phyloP scores from a whole-genome alignment of 2,113 vertebrate genomes.

The Cyprinodon brontotheroides region DNA sequence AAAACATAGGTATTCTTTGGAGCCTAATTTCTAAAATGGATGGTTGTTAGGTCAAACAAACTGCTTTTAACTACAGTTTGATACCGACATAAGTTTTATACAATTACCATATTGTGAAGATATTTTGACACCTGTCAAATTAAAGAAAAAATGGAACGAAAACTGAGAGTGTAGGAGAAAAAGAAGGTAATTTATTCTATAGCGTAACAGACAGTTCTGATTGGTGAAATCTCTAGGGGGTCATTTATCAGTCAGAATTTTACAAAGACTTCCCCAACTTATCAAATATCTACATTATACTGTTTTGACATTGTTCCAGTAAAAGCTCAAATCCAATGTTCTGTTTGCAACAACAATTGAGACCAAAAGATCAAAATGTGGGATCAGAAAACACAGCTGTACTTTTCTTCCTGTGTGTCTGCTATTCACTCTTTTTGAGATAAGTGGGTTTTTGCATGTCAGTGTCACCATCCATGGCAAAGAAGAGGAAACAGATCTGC shows the following conservation, averaged over 20 bases:
- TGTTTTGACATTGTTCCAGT: conserved; percentile 3
- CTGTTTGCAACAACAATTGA: conserved; percentile 8
- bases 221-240: neutral
- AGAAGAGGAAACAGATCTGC: conserved; percentile 31
- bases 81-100: neutral
- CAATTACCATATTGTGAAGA: neutral
- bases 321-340: conserved; percentile 14
- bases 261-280: neutral
- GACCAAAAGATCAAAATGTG: conserved; percentile 2
- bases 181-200: neutral
- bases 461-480: conserved; percentile 22
- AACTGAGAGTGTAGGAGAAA: neutral
- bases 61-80: too few species aligned
- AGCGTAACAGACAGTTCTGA: neutral
- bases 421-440: conserved; percentile 12
- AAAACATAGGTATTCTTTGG: neutral
- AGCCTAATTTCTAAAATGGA: neutral
- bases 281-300: neutral
- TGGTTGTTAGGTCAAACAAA: neutral
- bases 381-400: neutral
- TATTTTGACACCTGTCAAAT: neutral
- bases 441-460: conserved; percentile 31
- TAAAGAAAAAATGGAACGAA: neutral
- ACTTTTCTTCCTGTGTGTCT: neutral
- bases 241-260: neutral